These are phyloP conservation scores for Macrotis lagotis DNA, from an alignment of 2,113 vertebrate genomes.

Conservation along the genomic window DNA sequence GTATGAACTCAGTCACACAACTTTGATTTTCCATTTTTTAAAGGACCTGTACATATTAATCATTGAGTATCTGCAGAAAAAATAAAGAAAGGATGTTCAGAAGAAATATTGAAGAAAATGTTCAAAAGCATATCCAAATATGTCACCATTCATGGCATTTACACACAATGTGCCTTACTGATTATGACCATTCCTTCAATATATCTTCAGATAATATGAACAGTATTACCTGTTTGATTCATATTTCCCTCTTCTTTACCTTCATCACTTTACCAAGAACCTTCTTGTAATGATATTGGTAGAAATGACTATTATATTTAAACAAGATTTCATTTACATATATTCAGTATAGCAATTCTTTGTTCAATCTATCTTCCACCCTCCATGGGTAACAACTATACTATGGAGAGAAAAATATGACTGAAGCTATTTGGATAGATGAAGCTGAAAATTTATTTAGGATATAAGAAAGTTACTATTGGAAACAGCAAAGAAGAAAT, in stretches of 20 bases:
- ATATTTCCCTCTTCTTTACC: not conserved
- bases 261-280: not conserved
- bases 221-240: not conserved
- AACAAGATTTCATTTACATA: not conserved
- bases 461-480: too few species aligned
- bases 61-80: not conserved
- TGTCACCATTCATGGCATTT: not conserved
- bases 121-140: not conserved
- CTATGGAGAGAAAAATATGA: too few species aligned
- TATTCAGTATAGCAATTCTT: not conserved
- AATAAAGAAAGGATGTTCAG: not conserved
- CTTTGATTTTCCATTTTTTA: constrained; percentile 53
- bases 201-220: not conserved
- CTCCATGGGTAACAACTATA: too few species aligned
- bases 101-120: not conserved
- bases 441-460: too few species aligned
- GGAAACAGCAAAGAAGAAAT: too few species aligned
- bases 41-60: not conserved
- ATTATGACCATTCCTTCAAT: not conserved
- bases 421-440: too few species aligned
- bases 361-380: not conserved
- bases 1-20: constrained; percentile 17
- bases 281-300: not conserved
- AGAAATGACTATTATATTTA: not conserved
- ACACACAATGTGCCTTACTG: not conserved